Evolutionary conservation across 2,888 invertebrate genomes (phyloP).

Genomic region (Deilephila porcellus): DNA sequence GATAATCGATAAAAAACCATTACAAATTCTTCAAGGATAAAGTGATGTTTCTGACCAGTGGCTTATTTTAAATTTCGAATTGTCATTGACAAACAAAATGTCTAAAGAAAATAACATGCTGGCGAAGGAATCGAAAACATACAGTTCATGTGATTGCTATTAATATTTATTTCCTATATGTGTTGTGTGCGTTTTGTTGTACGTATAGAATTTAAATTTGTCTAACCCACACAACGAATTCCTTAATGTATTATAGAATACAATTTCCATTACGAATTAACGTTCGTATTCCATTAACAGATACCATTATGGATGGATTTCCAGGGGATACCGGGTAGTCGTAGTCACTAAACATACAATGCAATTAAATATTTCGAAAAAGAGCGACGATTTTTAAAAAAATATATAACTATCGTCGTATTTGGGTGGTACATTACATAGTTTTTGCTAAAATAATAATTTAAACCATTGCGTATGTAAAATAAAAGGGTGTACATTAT

Average conservation of each 20-base stretch:
- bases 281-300: neutral
- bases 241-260: slow-evolving; percentile 29
- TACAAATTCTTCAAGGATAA: neutral
- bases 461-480: too few relatives aligned
- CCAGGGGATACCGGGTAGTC: neutral
- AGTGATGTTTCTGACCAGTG: neutral
- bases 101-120: neutral
- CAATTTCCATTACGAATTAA: slow-evolving; percentile 15
- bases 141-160: slow-evolving; percentile 16
- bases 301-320: neutral
- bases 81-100: neutral
- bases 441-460: too few relatives aligned
- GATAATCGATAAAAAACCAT: slow-evolving; percentile 1
- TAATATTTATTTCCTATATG: slow-evolving; percentile 31
- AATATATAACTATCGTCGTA: too few relatives aligned
- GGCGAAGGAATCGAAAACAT: slow-evolving; percentile 25
- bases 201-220: slow-evolving; percentile 20
- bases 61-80: neutral
- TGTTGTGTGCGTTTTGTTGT: slow-evolving; percentile 28
- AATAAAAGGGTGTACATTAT: too few relatives aligned
- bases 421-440: too few relatives aligned
- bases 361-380: too few relatives aligned
- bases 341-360: too few relatives aligned
- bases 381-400: too few relatives aligned
- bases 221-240: slow-evolving; percentile 44